A percentile compares a stretch with the other conserved stretches of the same genome.
phyloP scores from a whole-genome alignment of 2,797 vertebrate species.

The Lepilemur ruficaudatus region DNA sequence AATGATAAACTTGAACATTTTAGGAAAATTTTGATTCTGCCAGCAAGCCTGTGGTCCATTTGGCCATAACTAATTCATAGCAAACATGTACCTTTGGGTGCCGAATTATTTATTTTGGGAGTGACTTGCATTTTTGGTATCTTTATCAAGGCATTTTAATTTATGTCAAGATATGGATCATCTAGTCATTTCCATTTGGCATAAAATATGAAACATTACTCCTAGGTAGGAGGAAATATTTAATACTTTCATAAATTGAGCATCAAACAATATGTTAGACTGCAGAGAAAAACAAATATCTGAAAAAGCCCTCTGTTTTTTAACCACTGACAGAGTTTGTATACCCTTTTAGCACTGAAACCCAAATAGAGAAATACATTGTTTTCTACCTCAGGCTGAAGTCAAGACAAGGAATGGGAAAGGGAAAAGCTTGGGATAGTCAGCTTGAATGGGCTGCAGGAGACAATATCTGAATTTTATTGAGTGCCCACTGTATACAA shows the following conservation, averaged over 20 bases:
- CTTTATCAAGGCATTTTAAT: constrained; percentile 23
- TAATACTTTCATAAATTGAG: too few species aligned
- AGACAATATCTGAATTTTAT: neutral
- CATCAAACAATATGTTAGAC: too few species aligned
- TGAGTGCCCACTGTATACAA: neutral
- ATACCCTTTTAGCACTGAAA: neutral
- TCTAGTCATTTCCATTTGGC: neutral
- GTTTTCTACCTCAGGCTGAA: neutral
- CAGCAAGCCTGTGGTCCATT: neutral
- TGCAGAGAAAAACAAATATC: too few species aligned
- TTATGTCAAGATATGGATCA: neutral
- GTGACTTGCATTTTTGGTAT: constrained; percentile 10
- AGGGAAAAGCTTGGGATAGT: neutral
- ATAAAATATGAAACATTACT: constrained; percentile 39
- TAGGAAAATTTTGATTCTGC: neutral
- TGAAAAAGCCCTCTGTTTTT: neutral
- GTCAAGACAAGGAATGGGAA: neutral
- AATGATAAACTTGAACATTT: neutral
- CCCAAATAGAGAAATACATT: neutral
- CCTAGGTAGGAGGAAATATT: neutral
- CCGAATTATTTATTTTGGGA: neutral
- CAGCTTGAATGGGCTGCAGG: neutral
- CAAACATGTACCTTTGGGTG: neutral
- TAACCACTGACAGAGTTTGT: neutral
- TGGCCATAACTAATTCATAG: neutral